Base-by-base conservation (phyloP, 2,888 invertebrate genomes). In the Desoria tigrina region DNA sequence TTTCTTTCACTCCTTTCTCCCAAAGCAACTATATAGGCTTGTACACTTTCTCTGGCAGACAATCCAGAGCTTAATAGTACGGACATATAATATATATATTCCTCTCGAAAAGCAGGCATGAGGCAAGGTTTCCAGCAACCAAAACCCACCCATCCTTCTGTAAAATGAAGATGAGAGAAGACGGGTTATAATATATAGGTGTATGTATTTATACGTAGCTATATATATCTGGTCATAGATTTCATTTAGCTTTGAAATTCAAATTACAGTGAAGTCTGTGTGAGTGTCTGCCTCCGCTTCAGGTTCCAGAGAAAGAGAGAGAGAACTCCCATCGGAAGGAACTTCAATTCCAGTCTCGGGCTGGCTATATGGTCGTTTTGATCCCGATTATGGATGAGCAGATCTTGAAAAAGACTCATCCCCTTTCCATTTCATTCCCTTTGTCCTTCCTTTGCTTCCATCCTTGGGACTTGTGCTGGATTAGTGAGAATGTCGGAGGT, bases 231-330 rank as follows among this genome's bases (percentile, higher is more conserved):
- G 50, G 56, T 64, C 64, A 64, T 71, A 59, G 64, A 71, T 71
- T 69, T 69, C 69, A 67, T 71, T 72, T 69, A 65, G 65, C 70
- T 74, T 74, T 72, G 72, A 74, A 74, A 72, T 72, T 74, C 74
- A 74, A 74, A 74, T 74, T 72, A 64, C 66, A 69, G 63, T 63
- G 61, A 60, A 58, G 65, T 63, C 37, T 63, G 58, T 59, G 50
- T 58, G 56, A 24, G 51, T 51, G 51, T 26, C 7, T 51, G 23
- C 6, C 49, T 51, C 6, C 51, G 7, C 26, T 16, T 23, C 51
- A 9, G 16, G 6, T 24, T 51, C 51, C 51, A 21, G 42, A 3
- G 3, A 32, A 53, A 24, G 24, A 49, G 21, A 58, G 18, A 21
- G 37, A 42, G 42, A 49, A 39, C 58, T 51, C 59, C 32, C 39